Conservation (phyloP, 53 echinoderm and acorn worm genomes). For the Glandiceps talaboti region DNA sequence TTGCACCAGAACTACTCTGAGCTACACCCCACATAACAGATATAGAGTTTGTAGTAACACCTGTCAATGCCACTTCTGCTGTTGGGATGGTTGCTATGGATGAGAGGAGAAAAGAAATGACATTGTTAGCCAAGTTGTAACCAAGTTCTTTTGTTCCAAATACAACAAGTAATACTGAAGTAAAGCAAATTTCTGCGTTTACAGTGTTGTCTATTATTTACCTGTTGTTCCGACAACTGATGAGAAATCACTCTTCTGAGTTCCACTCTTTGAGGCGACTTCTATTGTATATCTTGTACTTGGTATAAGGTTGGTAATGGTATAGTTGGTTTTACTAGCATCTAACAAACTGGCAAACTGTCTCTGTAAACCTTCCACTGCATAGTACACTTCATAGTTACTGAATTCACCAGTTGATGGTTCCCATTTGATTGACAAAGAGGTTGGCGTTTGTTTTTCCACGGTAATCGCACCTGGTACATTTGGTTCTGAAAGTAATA, state of each 20-base stretch:
- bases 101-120: not conserved
- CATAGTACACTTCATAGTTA: constrained; percentile 14
- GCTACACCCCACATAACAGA: not conserved
- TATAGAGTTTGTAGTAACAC: not conserved
- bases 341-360: not conserved
- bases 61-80: not conserved
- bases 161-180: not conserved
- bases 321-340: not conserved
- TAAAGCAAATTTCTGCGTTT: not conserved
- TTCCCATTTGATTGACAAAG: constrained; percentile 23
- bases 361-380: not conserved
- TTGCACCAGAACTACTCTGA: not conserved
- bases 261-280: constrained; percentile 10
- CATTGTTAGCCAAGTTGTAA: not conserved
- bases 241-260: not conserved
- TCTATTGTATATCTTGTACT: constrained; percentile 11
- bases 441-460: constrained; percentile 4
- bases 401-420: constrained; percentile 16
- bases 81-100: not conserved
- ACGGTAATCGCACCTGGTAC: constrained; percentile 2
- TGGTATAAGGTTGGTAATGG: constrained; percentile 16
- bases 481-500: constrained; percentile 12
- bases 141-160: too few species aligned
- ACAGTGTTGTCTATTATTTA: not conserved
- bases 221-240: not conserved